Evolutionary conservation across 2,113 vertebrate genomes (phyloP), one percentile per base, ranked within the genome.

Genomic region (Dipodomys ordii): DNA sequence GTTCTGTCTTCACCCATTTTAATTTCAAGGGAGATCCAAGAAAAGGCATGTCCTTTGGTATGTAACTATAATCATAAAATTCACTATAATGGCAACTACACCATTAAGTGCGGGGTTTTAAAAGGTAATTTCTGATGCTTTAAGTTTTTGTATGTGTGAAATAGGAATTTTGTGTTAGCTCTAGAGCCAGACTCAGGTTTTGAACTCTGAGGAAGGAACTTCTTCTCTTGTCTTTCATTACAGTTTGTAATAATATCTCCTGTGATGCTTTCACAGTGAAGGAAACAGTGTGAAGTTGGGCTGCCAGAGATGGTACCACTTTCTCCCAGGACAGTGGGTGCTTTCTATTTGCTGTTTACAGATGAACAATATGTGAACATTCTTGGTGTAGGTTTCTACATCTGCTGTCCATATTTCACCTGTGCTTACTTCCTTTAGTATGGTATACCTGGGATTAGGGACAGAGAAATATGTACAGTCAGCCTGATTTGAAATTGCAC

Each of bases 401-500:
- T 97, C 96, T 97, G 93, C 96, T 97, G 87, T 68, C 92, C 93
- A 28, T 95, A 97, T 97, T 98, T 97, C 94, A 95, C 87, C 87
- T 76, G 67, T 87, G 0, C 94, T 96, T 97, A 94, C 78, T 98
- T 98, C 96, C 90, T 97, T 97, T 97, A 93, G 83, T 92, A 93
- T 97, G 97, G 91, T 93, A 72, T 98, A 97, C 97, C 96, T 98
- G 95, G 97, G 96, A 96, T 97, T 97, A 97, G 89, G 96, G 93
- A 97, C 23, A 35, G 96, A 98, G 96, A 98, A 97, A 93, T 97
- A 98, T 98, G 97, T 98, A 98, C 97, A 95, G 96, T 84, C 83
- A 97, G 97, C 97, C 96, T 97, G 97, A 98, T 98, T 98, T 97
- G 97, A 98, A 99, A 98, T 98, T 98, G 96, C 92, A 83, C 97